phyloP scores from a whole-genome alignment of 2,113 vertebrate species.

The Menidia beryllina region DNA sequence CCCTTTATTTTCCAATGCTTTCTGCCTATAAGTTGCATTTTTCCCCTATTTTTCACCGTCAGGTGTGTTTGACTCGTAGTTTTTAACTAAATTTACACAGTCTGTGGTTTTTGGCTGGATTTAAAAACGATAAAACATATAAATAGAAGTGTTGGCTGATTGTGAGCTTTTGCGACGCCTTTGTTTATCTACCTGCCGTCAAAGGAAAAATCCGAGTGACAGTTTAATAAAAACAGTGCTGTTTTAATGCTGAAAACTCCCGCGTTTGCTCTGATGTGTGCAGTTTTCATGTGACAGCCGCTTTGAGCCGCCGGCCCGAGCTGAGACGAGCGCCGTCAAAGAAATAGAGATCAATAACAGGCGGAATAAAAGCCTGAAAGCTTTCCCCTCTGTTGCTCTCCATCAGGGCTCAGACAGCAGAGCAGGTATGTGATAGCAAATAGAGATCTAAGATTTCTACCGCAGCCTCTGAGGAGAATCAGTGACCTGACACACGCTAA shows the following conservation, averaged over 20 bases:
- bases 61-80: too few relatives aligned
- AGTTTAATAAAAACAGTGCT: neutral
- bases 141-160: too few relatives aligned
- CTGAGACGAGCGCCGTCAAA: constrained; percentile 4
- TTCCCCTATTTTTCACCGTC: too few relatives aligned
- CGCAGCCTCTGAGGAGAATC: constrained; percentile 25
- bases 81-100: too few relatives aligned
- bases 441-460: constrained; percentile 1
- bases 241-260: constrained; percentile 7
- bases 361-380: constrained; percentile 43
- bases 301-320: constrained; percentile 18
- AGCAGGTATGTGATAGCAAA: constrained; percentile 13
- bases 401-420: constrained; percentile 29
- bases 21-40: too few relatives aligned
- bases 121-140: too few relatives aligned
- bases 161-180: too few relatives aligned
- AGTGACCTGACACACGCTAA: constrained; percentile 23
- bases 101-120: too few relatives aligned
- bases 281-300: constrained; percentile 24
- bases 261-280: constrained; percentile 4
- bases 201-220: neutral
- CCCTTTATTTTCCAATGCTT: too few relatives aligned
- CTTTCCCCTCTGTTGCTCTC: constrained; percentile 45
- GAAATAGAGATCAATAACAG: constrained; percentile 50
- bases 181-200: too few relatives aligned